Conservation (phyloP, 2,888 invertebrate genomes). For the Clunio marinus region DNA sequence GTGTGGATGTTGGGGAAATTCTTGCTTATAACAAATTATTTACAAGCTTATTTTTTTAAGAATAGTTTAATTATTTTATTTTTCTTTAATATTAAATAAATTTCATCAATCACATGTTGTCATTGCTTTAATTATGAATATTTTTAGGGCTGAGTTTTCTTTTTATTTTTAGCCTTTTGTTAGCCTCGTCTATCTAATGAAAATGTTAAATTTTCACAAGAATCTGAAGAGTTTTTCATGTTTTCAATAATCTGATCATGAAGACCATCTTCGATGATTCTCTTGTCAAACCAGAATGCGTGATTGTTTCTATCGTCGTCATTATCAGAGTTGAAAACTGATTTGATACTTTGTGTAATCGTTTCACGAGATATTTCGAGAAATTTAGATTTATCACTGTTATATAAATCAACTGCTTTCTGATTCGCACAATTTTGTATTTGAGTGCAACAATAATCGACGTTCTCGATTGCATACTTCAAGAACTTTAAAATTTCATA, state of each 20-base stretch:
- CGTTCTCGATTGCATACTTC: constrained; percentile 15
- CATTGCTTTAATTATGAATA: background rate
- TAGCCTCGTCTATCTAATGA: constrained; percentile 15
- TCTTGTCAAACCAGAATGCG: constrained; percentile 12
- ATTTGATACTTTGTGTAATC: background rate
- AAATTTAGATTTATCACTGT: constrained; percentile 44
- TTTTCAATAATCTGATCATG: constrained; percentile 24
- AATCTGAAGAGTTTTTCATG: constrained; percentile 12
- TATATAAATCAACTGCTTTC: constrained; percentile 42
- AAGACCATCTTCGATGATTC: constrained; percentile 6
- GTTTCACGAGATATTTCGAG: constrained; percentile 46
- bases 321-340: background rate
- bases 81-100: background rate
- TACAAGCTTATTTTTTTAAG: no score
- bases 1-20: constrained; percentile 52
- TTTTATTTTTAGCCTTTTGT: background rate
- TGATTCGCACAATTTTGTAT: background rate
- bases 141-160: background rate
- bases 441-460: constrained; percentile 24
- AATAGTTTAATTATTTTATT: background rate
- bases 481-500: constrained; percentile 24
- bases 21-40: constrained; percentile 45
- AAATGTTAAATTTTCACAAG: constrained; percentile 20
- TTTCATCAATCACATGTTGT: background rate
- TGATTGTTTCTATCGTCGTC: background rate